These are phyloP conservation scores for Acronicta psi DNA, from an alignment of 2,888 invertebrate genomes.

Conservation along the genomic window DNA sequence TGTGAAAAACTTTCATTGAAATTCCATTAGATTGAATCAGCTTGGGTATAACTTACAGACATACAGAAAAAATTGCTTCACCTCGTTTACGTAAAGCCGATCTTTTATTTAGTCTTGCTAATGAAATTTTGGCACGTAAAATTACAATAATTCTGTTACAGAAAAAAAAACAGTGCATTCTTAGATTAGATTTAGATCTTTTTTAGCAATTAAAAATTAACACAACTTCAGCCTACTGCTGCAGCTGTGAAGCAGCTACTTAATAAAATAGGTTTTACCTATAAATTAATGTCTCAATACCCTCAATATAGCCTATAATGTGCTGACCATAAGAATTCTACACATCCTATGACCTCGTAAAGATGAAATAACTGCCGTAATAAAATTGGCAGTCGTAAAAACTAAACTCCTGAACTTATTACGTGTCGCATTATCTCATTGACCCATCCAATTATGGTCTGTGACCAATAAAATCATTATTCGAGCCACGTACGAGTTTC, in stretches of 20 bases:
- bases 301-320: background rate
- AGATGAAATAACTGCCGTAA: constrained; percentile 38
- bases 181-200: too few species aligned
- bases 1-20: background rate
- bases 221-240: too few species aligned
- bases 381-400: constrained; percentile 46
- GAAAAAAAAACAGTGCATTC: too few species aligned
- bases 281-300: constrained; percentile 3
- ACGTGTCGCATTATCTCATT: constrained; percentile 58
- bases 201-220: too few species aligned
- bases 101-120: too few species aligned
- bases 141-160: too few species aligned
- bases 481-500: constrained; percentile 33
- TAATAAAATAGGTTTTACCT: background rate
- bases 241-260: too few species aligned
- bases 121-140: too few species aligned
- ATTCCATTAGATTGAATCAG: too few species aligned
- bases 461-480: constrained; percentile 52
- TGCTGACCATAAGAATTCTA: constrained; percentile 16
- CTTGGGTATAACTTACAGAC: too few species aligned
- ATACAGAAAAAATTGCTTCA: too few species aligned
- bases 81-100: too few species aligned
- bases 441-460: constrained; percentile 58
- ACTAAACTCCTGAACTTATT: constrained; percentile 42
- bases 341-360: constrained; percentile 33